These are phyloP conservation scores for Glossophaga mutica DNA, from an alignment of 2,797 vertebrate genomes.

Conservation along the genomic window DNA sequence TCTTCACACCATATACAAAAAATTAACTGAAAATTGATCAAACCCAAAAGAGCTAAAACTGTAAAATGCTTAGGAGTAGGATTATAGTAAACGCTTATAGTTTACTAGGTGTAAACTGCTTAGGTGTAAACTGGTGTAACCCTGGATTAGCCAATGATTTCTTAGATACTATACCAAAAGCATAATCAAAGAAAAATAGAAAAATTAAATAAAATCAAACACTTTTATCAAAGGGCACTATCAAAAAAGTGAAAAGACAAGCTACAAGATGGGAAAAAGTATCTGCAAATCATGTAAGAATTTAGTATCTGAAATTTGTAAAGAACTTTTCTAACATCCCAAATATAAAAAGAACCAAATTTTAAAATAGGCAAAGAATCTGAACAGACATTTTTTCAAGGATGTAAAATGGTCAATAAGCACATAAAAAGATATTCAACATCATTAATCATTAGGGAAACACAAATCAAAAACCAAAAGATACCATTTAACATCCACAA, in stretches of 20 bases:
- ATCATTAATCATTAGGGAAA: background rate
- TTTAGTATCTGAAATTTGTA: background rate
- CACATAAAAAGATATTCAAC: background rate
- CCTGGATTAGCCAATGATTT: background rate
- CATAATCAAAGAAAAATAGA: background rate
- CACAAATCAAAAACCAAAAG: background rate
- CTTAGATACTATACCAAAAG: background rate
- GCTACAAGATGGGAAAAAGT: background rate
- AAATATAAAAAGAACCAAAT: background rate
- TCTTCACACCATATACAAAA: background rate
- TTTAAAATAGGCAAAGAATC: background rate
- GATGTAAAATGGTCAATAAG: background rate
- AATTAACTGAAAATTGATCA: conserved; percentile 5
- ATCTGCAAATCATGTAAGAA: background rate
- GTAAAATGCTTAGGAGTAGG: background rate
- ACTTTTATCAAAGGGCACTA: background rate
- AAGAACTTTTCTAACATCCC: background rate
- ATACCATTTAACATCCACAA: background rate
- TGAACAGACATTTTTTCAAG: background rate
- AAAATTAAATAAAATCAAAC: conserved; percentile 3
- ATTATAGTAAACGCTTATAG: background rate
- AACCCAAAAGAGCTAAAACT: background rate
- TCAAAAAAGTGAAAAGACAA: background rate
- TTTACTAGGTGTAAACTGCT: no score
- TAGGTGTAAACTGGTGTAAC: background rate